phyloP scores from a whole-genome alignment of 2,888 invertebrate species.

The Idaea aversata region DNA sequence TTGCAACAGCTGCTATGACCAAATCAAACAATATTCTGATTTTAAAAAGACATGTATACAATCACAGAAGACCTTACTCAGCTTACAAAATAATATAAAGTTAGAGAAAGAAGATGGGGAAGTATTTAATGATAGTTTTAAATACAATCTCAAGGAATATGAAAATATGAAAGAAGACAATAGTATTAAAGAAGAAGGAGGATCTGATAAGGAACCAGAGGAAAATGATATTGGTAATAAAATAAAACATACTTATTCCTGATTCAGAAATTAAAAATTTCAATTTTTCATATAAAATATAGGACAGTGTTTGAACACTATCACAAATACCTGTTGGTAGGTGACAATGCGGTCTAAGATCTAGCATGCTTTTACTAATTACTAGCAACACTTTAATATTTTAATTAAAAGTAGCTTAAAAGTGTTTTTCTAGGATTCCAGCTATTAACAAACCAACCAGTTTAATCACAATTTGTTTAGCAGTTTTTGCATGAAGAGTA shows the following conservation, averaged over 20 bases:
- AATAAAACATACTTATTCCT: too few species aligned
- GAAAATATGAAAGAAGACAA: slow-evolving; percentile 25
- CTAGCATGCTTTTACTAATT: too few species aligned
- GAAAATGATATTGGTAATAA: background rate
- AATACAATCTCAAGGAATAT: slow-evolving; percentile 13
- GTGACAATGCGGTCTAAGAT: too few species aligned
- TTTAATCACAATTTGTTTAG: background rate
- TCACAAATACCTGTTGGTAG: too few species aligned
- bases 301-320: too few species aligned
- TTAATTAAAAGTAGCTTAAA: too few species aligned
- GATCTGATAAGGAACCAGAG: background rate
- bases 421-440: too few species aligned
- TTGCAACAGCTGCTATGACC: slow-evolving; percentile 57
- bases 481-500: background rate
- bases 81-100: slow-evolving; percentile 34
- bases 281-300: too few species aligned
- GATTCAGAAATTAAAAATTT: too few species aligned
- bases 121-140: slow-evolving; percentile 10
- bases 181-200: background rate
- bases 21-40: slow-evolving; percentile 50
- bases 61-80: slow-evolving; percentile 53
- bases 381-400: too few species aligned
- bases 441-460: too few species aligned
- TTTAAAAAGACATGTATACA: slow-evolving; percentile 66
- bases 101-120: slow-evolving; percentile 20